phyloP scores from a whole-genome alignment of 2,888 invertebrate species.

The Ecdyonurus torrentis region DNA sequence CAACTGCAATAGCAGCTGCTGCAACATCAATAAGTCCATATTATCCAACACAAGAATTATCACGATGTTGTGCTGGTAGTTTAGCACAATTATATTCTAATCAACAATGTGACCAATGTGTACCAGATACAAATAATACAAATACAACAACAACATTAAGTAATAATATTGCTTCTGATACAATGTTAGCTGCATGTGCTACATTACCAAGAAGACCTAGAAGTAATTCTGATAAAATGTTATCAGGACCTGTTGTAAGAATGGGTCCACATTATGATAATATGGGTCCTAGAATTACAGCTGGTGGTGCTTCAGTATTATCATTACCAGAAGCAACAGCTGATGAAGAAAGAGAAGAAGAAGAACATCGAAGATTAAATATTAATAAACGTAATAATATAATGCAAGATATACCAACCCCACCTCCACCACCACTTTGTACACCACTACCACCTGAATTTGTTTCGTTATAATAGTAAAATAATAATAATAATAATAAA shows the following conservation, averaged over 20 bases:
- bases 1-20: neutral
- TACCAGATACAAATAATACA: conserved; percentile 28
- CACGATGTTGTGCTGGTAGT: neutral
- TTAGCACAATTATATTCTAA: neutral
- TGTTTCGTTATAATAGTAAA: conserved; percentile 18
- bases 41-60: neutral
- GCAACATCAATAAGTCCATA: neutral
- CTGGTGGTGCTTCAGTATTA: conserved; percentile 68
- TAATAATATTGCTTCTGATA: conserved; percentile 38
- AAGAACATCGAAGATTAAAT: conserved; percentile 5
- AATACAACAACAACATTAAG: conserved; percentile 64
- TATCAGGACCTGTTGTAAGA: conserved; percentile 27
- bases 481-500: neutral
- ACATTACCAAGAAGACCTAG: conserved; percentile 32
- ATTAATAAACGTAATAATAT: conserved; percentile 1
- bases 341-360: conserved; percentile 13
- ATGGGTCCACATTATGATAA: conserved; percentile 59
- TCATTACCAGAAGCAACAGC: conserved; percentile 32
- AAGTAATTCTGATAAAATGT: conserved; percentile 35
- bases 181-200: conserved; percentile 26
- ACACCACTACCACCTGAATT: conserved; percentile 33
- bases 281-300: conserved; percentile 77
- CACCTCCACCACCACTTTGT: conserved; percentile 40
- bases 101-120: conserved; percentile 1
- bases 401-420: conserved; percentile 25